A percentile compares a stretch with the other conserved stretches of the same genome.
Conservation (phyloP, 2,113 vertebrate species). For the Osmerus eperlanus region DNA sequence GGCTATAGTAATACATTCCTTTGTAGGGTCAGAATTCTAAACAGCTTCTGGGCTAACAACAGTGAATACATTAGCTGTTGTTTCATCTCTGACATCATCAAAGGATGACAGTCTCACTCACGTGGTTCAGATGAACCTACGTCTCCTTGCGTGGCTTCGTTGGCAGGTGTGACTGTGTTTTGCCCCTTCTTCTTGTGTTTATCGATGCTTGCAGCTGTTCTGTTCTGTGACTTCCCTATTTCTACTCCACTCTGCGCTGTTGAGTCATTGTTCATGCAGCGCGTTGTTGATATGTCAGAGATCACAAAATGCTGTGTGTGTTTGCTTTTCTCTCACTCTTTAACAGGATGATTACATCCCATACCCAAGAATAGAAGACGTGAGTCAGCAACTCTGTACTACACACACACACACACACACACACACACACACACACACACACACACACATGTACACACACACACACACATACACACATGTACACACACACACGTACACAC, state of each 20-base stretch:
- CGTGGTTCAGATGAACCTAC: slow-evolving; percentile 35
- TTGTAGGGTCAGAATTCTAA: slow-evolving; percentile 26
- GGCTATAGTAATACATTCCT: slow-evolving; percentile 25
- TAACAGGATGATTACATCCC: slow-evolving; percentile 95
- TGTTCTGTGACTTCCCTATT: slow-evolving; percentile 1
- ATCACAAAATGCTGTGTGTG: background rate
- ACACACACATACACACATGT: too few relatives aligned
- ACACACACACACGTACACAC: background rate
- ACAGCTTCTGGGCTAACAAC: slow-evolving; percentile 4
- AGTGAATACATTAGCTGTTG: background rate
- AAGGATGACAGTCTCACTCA: slow-evolving; percentile 21
- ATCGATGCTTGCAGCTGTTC: slow-evolving; percentile 17
- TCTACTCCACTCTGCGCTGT: background rate
- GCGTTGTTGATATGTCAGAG: background rate
- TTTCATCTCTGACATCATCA: slow-evolving; percentile 32
- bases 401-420: slow-evolving; percentile 4
- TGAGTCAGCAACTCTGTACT: slow-evolving; percentile 60
- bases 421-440: background rate
- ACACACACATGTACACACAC: background rate
- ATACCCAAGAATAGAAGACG: slow-evolving; percentile 94
- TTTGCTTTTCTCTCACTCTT: slow-evolving; percentile 46
- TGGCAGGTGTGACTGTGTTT: slow-evolving; percentile 22
- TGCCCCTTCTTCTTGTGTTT: slow-evolving; percentile 11
- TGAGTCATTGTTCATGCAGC: background rate
- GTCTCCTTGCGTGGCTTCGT: slow-evolving; percentile 50